These are phyloP conservation scores for Cerastis rubricosa DNA, from an alignment of 2,888 invertebrate species.

Conservation along the genomic window DNA sequence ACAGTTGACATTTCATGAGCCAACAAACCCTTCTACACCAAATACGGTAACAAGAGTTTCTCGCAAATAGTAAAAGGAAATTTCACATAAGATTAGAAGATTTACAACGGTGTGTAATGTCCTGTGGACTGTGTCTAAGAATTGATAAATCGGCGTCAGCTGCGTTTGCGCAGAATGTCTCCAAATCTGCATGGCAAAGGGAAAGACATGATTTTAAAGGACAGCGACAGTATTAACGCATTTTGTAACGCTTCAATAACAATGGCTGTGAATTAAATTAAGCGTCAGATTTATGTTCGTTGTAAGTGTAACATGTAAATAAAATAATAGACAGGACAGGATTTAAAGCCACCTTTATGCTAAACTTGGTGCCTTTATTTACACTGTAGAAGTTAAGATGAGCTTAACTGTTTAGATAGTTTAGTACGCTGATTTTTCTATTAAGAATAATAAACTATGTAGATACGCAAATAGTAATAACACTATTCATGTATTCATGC, in stretches of 20 bases:
- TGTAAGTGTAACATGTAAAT: slow-evolving; percentile 41
- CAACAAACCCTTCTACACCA: slow-evolving; percentile 47
- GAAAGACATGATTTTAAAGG: slow-evolving; percentile 44
- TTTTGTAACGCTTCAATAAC: slow-evolving; percentile 54
- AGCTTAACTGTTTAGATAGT: neutral
- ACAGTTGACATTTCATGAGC: slow-evolving; percentile 42
- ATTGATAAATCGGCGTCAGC: slow-evolving; percentile 72
- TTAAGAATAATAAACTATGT: neutral
- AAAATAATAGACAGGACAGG: slow-evolving; percentile 33
- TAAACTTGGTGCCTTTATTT: slow-evolving; percentile 28
- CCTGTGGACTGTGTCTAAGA: slow-evolving; percentile 49
- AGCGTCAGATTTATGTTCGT: slow-evolving; percentile 56
- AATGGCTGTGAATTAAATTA: slow-evolving; percentile 55
- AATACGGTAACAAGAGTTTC: slow-evolving; percentile 45
- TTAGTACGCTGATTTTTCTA: neutral
- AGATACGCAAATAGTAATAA: neutral
- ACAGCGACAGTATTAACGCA: slow-evolving; percentile 55
- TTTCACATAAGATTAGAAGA: slow-evolving; percentile 57
- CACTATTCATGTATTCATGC: neutral
- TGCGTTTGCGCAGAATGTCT: slow-evolving; percentile 66
- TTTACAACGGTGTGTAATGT: slow-evolving; percentile 56
- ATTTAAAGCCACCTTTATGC: slow-evolving; percentile 32
- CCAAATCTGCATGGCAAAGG: slow-evolving; percentile 54
- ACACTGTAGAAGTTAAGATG: neutral
- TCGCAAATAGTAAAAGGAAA: slow-evolving; percentile 42